Conservation (phyloP, 2,113 vertebrate species). For the Beaufortia kweichowensis region DNA sequence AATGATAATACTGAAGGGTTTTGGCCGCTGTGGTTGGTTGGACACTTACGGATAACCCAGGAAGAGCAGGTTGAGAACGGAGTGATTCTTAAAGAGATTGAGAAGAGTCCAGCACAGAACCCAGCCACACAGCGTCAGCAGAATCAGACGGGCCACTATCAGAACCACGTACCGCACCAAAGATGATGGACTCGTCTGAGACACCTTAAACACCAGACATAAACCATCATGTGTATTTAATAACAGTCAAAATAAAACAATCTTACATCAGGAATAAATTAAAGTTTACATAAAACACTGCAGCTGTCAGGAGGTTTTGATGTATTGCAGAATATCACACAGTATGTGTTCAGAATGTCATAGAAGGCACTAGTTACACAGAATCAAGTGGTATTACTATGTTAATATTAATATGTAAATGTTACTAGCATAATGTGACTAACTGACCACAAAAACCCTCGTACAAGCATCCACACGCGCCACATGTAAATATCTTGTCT, state of each 20-base stretch:
- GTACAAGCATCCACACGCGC: not conserved
- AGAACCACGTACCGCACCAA: conserved; percentile 82
- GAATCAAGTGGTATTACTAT: no score
- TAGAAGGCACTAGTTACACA: no score
- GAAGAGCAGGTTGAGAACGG: conserved; percentile 97
- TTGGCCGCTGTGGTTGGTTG: not conserved
- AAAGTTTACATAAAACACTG: no score
- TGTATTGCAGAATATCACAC: no score
- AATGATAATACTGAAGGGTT: not conserved
- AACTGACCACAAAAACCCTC: not conserved
- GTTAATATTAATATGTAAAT: not conserved
- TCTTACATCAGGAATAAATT: no score
- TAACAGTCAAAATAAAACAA: no score
- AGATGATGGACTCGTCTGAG: conserved; percentile 84
- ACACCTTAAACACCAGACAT: conserved; percentile 74
- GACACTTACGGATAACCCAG: conserved; percentile 95
- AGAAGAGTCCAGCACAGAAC: conserved; percentile 96
- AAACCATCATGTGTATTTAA: no score
- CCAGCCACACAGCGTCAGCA: conserved; percentile 94
- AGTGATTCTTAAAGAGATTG: conserved; percentile 93
- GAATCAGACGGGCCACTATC: conserved; percentile 82
- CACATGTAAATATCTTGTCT: not conserved
- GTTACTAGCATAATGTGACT: not conserved
- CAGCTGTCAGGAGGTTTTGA: no score
- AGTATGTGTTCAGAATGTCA: no score